These are phyloP conservation scores for Ectropis grisescens DNA, from an alignment of 1,140 invertebrate species.

Conservation along the genomic window DNA sequence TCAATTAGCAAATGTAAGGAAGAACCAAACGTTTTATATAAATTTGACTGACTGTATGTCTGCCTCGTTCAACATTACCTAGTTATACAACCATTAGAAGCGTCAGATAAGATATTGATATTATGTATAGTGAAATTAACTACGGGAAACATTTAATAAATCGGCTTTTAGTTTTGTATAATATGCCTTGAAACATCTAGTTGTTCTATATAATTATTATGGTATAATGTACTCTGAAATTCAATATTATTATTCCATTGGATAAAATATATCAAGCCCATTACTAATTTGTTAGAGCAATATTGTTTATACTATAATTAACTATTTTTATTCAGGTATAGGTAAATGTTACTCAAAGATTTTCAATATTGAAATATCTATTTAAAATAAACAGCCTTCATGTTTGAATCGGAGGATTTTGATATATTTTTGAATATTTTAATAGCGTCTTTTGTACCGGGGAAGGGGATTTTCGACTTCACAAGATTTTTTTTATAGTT, in stretches of 20 bases:
- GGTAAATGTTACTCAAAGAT: constrained; percentile 49
- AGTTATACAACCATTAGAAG: constrained; percentile 48
- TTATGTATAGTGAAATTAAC: too few species aligned
- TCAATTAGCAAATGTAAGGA: constrained; percentile 27
- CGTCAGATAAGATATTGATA: constrained; percentile 11
- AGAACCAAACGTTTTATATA: constrained; percentile 30
- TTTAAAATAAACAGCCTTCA: constrained; percentile 44
- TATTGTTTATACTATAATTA: constrained; percentile 31
- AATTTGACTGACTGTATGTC: too few species aligned
- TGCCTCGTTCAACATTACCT: too few species aligned
- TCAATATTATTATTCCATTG: too few species aligned
- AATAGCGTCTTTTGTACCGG: constrained; percentile 59
- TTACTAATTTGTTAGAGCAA: too few species aligned
- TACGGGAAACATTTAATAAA: too few species aligned
- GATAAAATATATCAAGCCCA: too few species aligned
- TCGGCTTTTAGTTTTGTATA: too few species aligned
- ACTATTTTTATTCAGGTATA: constrained; percentile 49
- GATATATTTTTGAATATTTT: constrained; percentile 44
- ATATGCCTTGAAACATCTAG: too few species aligned
- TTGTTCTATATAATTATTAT: too few species aligned
- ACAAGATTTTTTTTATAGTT: constrained; percentile 3
- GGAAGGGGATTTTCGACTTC: constrained; percentile 16
- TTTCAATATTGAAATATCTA: constrained; percentile 35
- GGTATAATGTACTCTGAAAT: too few species aligned
- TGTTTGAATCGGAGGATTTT: constrained; percentile 33